Evolutionary conservation across 2,888 invertebrate genomes (phyloP), one percentile per base, ranked within the genome.

Genomic region (Liodrosophila aerea): DNA sequence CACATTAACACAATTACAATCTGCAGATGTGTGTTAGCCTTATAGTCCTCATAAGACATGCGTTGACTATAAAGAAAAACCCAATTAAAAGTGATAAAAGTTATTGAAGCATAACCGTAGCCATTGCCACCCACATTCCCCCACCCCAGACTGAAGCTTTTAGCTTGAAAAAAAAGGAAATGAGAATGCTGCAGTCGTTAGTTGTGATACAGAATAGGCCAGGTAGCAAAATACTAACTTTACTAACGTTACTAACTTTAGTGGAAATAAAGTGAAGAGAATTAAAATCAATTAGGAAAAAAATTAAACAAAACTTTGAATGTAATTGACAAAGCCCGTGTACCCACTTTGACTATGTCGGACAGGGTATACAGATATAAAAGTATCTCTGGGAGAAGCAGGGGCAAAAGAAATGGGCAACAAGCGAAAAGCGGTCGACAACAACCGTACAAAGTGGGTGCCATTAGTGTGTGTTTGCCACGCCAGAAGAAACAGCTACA

Each of bases 1-100:
- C 29, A 82, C 54, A 80, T 80, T 85, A 84, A 86, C 77, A 73
- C 85, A 81, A 77, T 86, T 84, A 86, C 86, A 86, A 84, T 76
- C 81, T 80, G 60, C 75, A 64, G 77, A 77, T 80, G 85, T 76
- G 85, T 76, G 77, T 69, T 81, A 63, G 69, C 43, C 74, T 33
- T 39, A 50, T 67, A 44, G 50, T 80, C 50, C 76, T 45, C 44
- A 51, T 61, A 83, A 80, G 84, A 80, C 85, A 84, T 76, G 86
- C 77, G 70, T 81, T 73, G 85, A 81, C 77, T 84, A 85, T 78
- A 78, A 85, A 80, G 80, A 78, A 76, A 86, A 86, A 82, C 84
- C 84, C 84, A 82, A 82, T 82, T 82, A 85, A 84, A 85, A 82
- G 77, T 73, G 86, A 81, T 84, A 84, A 85, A 82, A 86, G 84